Base-by-base conservation (phyloP, 1,140 invertebrate species). In the Lerema accius region DNA sequence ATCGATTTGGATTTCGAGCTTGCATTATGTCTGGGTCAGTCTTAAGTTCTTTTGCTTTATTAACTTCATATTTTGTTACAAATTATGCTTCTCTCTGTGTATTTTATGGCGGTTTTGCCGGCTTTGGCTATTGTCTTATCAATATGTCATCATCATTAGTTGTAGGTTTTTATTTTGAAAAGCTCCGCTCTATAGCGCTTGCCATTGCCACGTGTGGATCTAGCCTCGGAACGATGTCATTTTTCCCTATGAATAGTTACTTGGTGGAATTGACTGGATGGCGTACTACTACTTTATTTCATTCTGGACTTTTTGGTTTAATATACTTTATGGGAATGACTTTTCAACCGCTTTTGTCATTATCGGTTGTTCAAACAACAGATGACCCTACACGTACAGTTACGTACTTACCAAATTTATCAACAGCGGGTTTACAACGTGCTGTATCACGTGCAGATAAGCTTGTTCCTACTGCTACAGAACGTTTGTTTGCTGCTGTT, bases 121-220 rank as follows among this genome's bases (percentile, higher is more conserved):
- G 97, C 7, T 93, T 97, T 69, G 97, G 97, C 4, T 96, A 96
- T 79, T 96, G 96, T 13, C 88, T 98, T 66, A 80, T 86, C 14
- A 85, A 83, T 71, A 78, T 64, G 92, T 92, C 65, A 9, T 95
- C 95, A 4, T 92, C 95, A 15, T 93, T 97, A 13, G 93, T 95
- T 6, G 94, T 96, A 1, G 95, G 95, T 10, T 95, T 95, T 87
- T 97, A 97, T 90, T 97, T 97, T 89, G 95, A 96, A 75, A 94
- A 93, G 77, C 93, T 94, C 82, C 86, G 96, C 42, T 95, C 95
- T 7, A 80, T 97, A 49, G 95, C 96, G 3, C 95, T 95, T 16
- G 94, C 96, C 23, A 94, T 97, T 50, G 93, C 95, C 3, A 94
- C 95, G 3, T 96, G 94, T 73, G 96, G 96, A 6, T 96, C 95